Base-by-base conservation (phyloP, 2,888 invertebrate genomes). In the Crocallis elinguaria region DNA sequence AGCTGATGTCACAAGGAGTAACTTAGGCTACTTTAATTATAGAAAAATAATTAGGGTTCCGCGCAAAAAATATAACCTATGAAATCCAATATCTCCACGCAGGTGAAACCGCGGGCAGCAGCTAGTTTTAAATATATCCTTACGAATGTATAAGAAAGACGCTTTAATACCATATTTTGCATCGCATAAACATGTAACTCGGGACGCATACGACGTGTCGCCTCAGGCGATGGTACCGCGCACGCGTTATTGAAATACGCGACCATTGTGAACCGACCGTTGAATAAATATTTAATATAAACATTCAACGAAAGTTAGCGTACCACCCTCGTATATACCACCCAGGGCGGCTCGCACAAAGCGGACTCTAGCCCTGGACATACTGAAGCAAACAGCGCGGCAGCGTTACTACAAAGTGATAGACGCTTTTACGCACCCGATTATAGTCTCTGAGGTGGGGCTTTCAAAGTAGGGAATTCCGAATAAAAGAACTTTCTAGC, bases 181-280 rank as follows among this genome's bases (percentile, higher is more conserved):
- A 3, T 11, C 11, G n/a, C 29, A 49, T 39, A 35, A 29, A 29
- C 41, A 42, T 49, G 35, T 30, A 12, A n/a, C 25, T 36, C 32
- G 43, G 44, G n/a, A n/a, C n/a, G n/a, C n/a, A 63, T 60, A 60
- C 50, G 58, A 25, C 57, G 50, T 63, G 59, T 49, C 66, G 80
- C 80, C 74, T 66, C 68, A 67, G 79, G 81, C 79, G 65, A 73
- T 57, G 59, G 66, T 60, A 56, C 62, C 57, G 67, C 57, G 65
- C 73, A 66, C 71, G 72, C 73, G 77, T 84, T 83, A 84, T 86
- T 87, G 86, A 88, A 88, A 88, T 85, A 80, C 85, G 83, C 81
- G 80, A 82, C 88, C 84, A 90, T 90, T 90, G 90, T 90, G 73
- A 73, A 70, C 72, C 70, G 67, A 71, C 71, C 71, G 62, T 71